A percentile compares a stretch with the other conserved stretches of the same genome.
These are phyloP conservation scores for Subacronicta megacephala DNA, from an alignment of 2,888 invertebrate genomes.

Conservation along the genomic window DNA sequence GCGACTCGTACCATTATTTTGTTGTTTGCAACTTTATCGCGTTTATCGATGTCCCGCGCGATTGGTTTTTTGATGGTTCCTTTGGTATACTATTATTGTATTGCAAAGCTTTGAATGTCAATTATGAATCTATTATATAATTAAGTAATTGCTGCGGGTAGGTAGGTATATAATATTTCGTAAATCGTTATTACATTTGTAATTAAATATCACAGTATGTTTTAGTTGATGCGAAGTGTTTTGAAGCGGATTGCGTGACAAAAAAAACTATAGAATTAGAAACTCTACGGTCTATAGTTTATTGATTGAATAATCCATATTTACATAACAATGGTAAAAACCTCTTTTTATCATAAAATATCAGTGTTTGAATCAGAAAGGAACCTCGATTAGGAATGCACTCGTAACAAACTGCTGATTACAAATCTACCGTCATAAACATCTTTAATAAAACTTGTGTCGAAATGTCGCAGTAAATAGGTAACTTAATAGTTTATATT, in stretches of 20 bases:
- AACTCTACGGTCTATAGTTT: no score
- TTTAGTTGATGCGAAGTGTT: not conserved
- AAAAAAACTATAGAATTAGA: no score
- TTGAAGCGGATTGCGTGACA: not conserved
- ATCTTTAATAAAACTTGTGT: not conserved
- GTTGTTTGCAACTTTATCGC: slow-evolving; percentile 88
- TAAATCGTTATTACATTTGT: not conserved
- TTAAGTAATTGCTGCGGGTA: no score
- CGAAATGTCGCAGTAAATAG: not conserved
- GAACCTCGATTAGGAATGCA: not conserved
- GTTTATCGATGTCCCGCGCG: slow-evolving; percentile 81
- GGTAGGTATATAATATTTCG: no score
- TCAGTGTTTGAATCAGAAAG: not conserved
- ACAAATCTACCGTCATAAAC: not conserved
- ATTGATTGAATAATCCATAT: no score
- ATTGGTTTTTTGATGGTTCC: slow-evolving; percentile 56
- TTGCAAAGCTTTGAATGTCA: not conserved
- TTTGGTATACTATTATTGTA: slow-evolving; percentile 27
- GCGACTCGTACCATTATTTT: slow-evolving; percentile 88
- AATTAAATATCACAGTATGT: not conserved
- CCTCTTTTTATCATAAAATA: no score
- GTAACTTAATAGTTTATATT: no score
- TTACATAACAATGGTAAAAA: no score
- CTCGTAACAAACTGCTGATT: not conserved
- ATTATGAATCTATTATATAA: slow-evolving; percentile 2